Conservation (phyloP, 2,797 vertebrate species). For the Mus minutoides region DNA sequence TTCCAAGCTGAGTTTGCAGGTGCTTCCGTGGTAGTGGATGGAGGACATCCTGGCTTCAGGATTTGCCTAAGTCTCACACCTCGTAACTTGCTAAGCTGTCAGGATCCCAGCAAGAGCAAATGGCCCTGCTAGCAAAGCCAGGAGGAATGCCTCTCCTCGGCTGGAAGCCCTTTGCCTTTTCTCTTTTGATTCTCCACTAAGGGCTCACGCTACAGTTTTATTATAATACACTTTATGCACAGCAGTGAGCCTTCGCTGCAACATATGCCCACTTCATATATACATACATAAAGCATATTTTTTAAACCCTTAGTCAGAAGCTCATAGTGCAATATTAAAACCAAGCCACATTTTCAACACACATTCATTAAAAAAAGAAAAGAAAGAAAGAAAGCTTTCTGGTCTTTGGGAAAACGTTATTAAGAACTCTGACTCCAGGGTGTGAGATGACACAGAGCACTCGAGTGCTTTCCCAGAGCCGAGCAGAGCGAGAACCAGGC, state of each 20-base stretch:
- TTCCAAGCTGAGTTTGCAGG: background rate
- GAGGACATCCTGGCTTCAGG: rapidly evolving
- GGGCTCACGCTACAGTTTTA: slow-evolving; percentile 16
- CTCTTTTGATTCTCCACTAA: background rate
- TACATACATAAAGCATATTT: slow-evolving; percentile 56
- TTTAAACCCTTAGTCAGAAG: slow-evolving; percentile 45
- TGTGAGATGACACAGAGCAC: rapidly evolving
- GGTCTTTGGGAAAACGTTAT: slow-evolving; percentile 41
- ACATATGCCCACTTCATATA: slow-evolving; percentile 23
- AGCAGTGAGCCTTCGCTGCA: slow-evolving; percentile 46
- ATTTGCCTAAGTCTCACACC: rapidly evolving
- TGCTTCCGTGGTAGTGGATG: background rate
- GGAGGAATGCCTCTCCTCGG: rapidly evolving
- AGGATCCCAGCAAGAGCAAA: too few species aligned
- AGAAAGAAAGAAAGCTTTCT: background rate
- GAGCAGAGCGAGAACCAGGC: rapidly evolving
- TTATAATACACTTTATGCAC: slow-evolving; percentile 15
- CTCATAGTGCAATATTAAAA: slow-evolving; percentile 41
- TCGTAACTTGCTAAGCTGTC: rapidly evolving
- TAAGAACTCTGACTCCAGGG: slow-evolving; percentile 49
- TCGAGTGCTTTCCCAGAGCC: rapidly evolving
- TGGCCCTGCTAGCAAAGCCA: background rate
- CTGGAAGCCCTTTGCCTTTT: background rate
- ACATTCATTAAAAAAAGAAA: background rate
- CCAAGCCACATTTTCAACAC: background rate